Conservation (phyloP, 2,797 vertebrate species). For the Tauraco hartlaubi region DNA sequence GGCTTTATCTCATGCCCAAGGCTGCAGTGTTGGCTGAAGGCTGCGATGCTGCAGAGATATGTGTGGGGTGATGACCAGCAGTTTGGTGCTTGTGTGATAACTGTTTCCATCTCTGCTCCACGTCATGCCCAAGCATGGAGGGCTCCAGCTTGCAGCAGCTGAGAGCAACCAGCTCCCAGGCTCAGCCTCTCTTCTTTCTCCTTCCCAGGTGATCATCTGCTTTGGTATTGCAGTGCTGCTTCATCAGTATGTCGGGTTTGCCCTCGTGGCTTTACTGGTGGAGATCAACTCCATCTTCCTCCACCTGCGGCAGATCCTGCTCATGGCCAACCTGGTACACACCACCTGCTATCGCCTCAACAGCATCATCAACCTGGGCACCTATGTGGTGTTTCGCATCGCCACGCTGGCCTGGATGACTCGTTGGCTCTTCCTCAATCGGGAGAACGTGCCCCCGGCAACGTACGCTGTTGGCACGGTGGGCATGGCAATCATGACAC, state of each 20-base stretch:
- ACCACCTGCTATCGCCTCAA: constrained; percentile 86
- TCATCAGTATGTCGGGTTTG: constrained; percentile 86
- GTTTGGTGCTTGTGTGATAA: neutral
- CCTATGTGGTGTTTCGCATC: constrained; percentile 92
- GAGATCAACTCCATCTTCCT: constrained; percentile 95
- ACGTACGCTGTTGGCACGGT: constrained; percentile 86
- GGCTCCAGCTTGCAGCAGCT: neutral
- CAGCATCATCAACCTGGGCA: constrained; percentile 91
- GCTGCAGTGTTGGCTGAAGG: neutral
- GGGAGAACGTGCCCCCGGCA: constrained; percentile 84
- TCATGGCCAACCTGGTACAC: constrained; percentile 83
- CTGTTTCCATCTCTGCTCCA: neutral
- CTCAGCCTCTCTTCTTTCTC: neutral
- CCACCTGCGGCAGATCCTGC: constrained; percentile 88
- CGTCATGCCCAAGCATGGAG: fast-evolving
- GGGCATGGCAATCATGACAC: constrained; percentile 90
- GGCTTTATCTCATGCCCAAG: neutral
- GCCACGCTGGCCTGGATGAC: constrained; percentile 94
- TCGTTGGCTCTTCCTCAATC: constrained; percentile 89
- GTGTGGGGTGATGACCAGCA: neutral
- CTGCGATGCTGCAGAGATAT: neutral
- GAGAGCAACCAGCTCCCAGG: neutral
- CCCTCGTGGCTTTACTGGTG: constrained; percentile 91
- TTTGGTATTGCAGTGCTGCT: constrained; percentile 87
- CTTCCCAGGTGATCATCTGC: constrained; percentile 88